Conservation (phyloP, 2,888 invertebrate genomes). For the Bhutanitis thaidina region DNA sequence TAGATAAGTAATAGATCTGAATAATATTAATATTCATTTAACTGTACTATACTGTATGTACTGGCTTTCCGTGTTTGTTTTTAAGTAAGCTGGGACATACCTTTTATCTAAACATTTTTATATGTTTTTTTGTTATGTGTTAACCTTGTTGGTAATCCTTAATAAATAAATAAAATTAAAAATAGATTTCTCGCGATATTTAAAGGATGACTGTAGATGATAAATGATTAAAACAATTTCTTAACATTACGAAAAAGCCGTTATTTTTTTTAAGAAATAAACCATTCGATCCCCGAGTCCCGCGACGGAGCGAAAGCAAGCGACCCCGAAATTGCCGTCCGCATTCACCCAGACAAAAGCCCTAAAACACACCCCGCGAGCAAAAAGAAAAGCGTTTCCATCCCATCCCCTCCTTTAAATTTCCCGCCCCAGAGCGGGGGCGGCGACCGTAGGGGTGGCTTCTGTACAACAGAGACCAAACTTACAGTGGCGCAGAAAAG, state of each 20-base stretch:
- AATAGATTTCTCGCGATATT: too few species aligned
- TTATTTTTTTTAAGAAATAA: slow-evolving; percentile 38
- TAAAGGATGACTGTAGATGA: background rate
- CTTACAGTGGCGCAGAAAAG: slow-evolving; percentile 71
- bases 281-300: slow-evolving; percentile 63
- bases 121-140: too few species aligned
- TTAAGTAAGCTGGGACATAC: too few species aligned
- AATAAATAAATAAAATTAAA: too few species aligned
- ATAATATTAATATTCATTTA: too few species aligned
- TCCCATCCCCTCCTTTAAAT: slow-evolving; percentile 74
- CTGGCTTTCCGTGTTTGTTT: too few species aligned
- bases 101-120: too few species aligned
- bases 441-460: slow-evolving; percentile 75
- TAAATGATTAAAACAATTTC: slow-evolving; percentile 11
- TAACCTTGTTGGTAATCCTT: too few species aligned
- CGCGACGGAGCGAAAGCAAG: slow-evolving; percentile 63
- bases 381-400: slow-evolving; percentile 78
- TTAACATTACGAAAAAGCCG: slow-evolving; percentile 28
- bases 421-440: slow-evolving; percentile 75
- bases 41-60: too few species aligned
- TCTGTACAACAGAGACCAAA: slow-evolving; percentile 70
- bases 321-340: slow-evolving; percentile 77
- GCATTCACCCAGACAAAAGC: slow-evolving; percentile 79
- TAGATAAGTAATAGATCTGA: too few species aligned
- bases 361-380: slow-evolving; percentile 74